Conservation (phyloP, 2,113 vertebrate species). For the Marmota monax region DNA sequence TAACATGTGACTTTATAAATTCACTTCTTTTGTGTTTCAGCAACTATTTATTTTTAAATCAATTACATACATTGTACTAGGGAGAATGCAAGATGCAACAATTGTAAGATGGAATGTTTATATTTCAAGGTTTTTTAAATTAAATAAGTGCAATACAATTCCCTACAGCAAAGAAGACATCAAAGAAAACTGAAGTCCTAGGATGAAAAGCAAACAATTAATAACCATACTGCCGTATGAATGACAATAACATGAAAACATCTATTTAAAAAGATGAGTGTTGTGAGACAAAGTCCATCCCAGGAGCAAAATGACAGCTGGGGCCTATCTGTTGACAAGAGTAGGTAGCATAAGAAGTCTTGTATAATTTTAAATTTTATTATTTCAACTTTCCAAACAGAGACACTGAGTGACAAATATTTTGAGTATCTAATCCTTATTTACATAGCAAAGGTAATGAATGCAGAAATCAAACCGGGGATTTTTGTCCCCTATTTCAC, state of each 20-base stretch:
- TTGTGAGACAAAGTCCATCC: neutral
- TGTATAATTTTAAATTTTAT: neutral
- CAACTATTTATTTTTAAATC: neutral
- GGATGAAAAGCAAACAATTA: neutral
- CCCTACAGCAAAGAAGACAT: neutral
- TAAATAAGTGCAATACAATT: neutral
- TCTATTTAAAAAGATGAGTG: neutral
- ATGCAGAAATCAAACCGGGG: neutral
- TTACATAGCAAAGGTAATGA: neutral
- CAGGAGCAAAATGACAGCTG: neutral
- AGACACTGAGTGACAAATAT: neutral
- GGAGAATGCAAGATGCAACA: neutral
- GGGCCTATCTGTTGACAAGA: neutral
- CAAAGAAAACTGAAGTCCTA: neutral
- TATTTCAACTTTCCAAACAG: neutral
- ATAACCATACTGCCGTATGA: neutral
- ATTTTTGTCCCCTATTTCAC: neutral
- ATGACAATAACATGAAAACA: neutral
- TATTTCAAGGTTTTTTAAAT: neutral
- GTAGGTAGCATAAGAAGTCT: neutral
- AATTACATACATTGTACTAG: neutral
- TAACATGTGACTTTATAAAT: neutral
- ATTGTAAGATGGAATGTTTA: neutral
- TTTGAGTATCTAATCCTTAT: neutral
- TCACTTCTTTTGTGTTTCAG: neutral